These are phyloP conservation scores for Colius striatus DNA, from an alignment of 2,113 vertebrate species.

Conservation along the genomic window DNA sequence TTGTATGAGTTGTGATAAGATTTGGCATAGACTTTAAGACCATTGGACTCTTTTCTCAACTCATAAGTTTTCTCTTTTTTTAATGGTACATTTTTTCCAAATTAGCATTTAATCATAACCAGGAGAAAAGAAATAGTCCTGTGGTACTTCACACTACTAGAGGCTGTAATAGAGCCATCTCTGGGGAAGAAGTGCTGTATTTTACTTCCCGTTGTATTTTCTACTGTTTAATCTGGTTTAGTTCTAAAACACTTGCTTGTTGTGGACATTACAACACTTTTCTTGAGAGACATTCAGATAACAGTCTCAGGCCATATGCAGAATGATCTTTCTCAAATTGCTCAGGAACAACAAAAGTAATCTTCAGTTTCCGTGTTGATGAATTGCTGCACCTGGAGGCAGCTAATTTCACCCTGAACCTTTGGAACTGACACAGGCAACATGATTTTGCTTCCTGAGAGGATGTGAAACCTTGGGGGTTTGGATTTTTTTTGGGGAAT, in stretches of 20 bases:
- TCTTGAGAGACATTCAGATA: background rate
- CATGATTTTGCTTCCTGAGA: background rate
- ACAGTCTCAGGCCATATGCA: background rate
- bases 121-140: slow-evolving; percentile 16
- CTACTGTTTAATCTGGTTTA: slow-evolving; percentile 27
- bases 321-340: background rate
- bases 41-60: background rate
- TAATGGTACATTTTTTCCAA: background rate
- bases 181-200: background rate
- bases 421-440: background rate
- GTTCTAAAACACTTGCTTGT: background rate
- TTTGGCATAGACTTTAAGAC: background rate
- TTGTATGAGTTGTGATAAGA: background rate
- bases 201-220: background rate
- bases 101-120: slow-evolving; percentile 42
- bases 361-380: background rate
- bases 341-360: background rate
- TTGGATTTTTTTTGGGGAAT: background rate
- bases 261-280: background rate
- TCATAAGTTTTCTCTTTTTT: background rate
- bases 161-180: slow-evolving; percentile 19
- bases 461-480: background rate
- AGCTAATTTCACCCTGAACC: background rate
- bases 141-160: background rate
- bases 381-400: background rate